These are phyloP conservation scores for Montipora capricornis DNA, from an alignment of 64 coral and sea anemone genomes.

Conservation along the genomic window DNA sequence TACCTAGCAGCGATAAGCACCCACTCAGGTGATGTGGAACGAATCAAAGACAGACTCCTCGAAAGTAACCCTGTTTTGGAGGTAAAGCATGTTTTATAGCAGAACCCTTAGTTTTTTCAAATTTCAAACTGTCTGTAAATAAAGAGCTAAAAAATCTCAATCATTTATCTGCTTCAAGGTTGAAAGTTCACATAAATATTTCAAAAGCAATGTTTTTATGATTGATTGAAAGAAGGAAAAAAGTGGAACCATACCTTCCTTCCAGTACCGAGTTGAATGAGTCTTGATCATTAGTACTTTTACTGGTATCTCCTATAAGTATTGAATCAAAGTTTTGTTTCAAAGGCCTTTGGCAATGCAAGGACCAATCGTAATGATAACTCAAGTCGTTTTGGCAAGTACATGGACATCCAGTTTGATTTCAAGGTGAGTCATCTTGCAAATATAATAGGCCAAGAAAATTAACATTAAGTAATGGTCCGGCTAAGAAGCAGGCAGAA, in stretches of 20 bases:
- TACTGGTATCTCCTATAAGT: background rate
- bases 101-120: background rate
- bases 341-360: slow-evolving; percentile 99
- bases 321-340: background rate
- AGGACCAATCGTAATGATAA: slow-evolving; percentile 98
- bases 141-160: no score
- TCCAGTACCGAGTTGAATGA: no score
- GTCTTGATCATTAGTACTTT: background rate
- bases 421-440: slow-evolving; percentile 76
- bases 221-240: no score
- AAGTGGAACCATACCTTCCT: no score
- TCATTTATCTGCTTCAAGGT: no score
- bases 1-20: slow-evolving; percentile 97
- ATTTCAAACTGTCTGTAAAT: background rate
- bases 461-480: no score
- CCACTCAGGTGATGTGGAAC: slow-evolving; percentile 82
- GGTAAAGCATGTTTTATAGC: slow-evolving; percentile 45
- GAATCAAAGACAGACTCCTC: slow-evolving; percentile 93
- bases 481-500: no score
- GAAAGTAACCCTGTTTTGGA: slow-evolving; percentile 96
- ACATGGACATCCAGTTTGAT: slow-evolving; percentile 99
- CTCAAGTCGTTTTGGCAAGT: slow-evolving; percentile 99
- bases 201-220: no score
- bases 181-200: no score
- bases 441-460: no score